Percentiles rank a stretch among this genome's conserved stretches.
These are phyloP conservation scores for Agrotis exclamationis DNA, from an alignment of 2,888 invertebrate genomes.

Conservation along the genomic window DNA sequence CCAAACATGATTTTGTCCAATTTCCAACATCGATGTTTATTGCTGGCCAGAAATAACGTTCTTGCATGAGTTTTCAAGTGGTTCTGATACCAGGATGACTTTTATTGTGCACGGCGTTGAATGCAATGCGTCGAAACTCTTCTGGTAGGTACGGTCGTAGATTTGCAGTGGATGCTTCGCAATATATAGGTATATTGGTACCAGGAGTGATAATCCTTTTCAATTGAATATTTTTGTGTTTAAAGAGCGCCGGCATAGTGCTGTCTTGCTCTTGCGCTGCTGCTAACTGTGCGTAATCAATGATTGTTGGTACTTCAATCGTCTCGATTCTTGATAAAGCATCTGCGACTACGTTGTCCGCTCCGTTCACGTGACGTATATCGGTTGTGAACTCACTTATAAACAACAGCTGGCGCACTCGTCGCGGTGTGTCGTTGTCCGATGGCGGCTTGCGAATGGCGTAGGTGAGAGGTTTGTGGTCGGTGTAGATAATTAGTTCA, in stretches of 20 bases:
- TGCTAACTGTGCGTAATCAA: background rate
- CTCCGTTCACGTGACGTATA: background rate
- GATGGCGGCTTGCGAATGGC: background rate
- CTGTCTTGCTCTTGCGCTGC: conserved; percentile 4
- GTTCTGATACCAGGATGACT: conserved; percentile 1
- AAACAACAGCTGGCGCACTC: background rate
- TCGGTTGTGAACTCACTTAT: background rate
- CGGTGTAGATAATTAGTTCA: background rate
- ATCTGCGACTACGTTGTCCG: background rate
- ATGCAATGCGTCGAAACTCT: background rate
- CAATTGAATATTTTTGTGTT: conserved; percentile 4
- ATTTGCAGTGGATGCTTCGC: background rate
- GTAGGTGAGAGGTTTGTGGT: background rate
- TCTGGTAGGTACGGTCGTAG: background rate
- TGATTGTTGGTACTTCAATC: background rate
- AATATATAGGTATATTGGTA: background rate
- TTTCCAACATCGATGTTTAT: background rate
- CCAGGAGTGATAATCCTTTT: background rate
- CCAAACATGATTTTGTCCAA: background rate
- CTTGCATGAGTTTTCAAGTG: conserved; percentile 6
- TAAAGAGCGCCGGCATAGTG: conserved; percentile 1
- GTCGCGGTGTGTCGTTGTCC: background rate
- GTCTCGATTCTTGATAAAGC: background rate
- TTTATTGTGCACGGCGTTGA: background rate
- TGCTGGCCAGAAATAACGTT: background rate